phyloP scores from a whole-genome alignment of 2,113 vertebrate genomes.

The Sebastes fasciatus region DNA sequence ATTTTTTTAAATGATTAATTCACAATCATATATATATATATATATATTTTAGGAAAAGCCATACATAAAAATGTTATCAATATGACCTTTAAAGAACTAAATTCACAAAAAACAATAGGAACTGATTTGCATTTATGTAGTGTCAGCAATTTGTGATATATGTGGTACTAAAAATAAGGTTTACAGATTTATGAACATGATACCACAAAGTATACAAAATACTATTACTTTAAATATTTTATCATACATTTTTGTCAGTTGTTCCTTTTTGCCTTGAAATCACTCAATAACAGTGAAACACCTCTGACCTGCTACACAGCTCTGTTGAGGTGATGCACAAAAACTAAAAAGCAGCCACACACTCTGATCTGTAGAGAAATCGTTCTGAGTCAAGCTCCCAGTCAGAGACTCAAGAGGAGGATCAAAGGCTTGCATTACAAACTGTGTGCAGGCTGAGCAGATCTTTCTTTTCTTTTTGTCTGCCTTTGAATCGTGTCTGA shows the following conservation, averaged over 20 bases:
- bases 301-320: background rate
- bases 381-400: conserved; percentile 36
- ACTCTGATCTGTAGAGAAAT: conserved; percentile 11
- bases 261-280: conserved; percentile 11
- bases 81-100: too few species aligned
- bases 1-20: too few species aligned
- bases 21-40: too few species aligned
- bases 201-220: background rate
- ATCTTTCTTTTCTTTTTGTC: background rate
- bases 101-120: too few species aligned
- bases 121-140: too few species aligned
- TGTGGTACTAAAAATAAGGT: background rate
- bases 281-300: background rate
- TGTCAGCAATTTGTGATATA: background rate
- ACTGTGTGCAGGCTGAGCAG: conserved; percentile 9
- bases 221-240: background rate
- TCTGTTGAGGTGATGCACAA: background rate
- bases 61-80: too few species aligned
- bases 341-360: background rate
- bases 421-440: conserved; percentile 37
- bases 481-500: conserved; percentile 31
- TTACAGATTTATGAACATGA: background rate
- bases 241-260: background rate
- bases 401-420: conserved; percentile 8
- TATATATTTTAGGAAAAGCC: too few species aligned